A percentile compares a stretch with the other conserved stretches of the same genome.
phyloP scores from a whole-genome alignment of 2,113 vertebrate genomes.

The Mustelus asterias region DNA sequence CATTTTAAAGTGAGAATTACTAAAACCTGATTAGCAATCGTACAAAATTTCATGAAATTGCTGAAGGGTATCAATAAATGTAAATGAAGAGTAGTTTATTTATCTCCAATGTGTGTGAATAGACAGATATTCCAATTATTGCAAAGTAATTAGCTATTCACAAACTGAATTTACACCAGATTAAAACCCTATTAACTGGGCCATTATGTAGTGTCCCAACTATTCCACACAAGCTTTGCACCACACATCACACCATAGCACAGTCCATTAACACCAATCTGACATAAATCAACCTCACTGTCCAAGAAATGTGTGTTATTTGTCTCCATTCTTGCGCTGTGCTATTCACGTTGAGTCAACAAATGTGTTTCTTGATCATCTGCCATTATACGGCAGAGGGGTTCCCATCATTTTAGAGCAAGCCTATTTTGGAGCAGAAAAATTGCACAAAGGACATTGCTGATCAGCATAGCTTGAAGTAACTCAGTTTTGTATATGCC shows the following conservation, averaged over 20 bases:
- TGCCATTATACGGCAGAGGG: background rate
- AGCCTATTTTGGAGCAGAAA: background rate
- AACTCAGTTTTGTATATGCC: background rate
- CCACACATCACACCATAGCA: background rate
- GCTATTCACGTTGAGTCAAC: background rate
- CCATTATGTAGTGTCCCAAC: background rate
- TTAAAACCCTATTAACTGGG: background rate
- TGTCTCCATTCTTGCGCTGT: background rate
- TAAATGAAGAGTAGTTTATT: background rate
- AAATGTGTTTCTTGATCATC: background rate
- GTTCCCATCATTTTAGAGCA: background rate
- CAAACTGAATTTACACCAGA: background rate
- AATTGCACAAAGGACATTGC: background rate
- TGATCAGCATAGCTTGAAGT: background rate
- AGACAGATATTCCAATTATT: background rate
- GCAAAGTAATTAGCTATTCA: background rate
- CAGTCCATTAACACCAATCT: constrained; percentile 19
- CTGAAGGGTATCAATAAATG: background rate
- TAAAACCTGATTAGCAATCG: background rate
- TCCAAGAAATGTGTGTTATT: background rate
- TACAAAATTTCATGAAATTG: background rate
- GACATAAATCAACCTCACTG: constrained; percentile 15
- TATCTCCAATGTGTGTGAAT: background rate
- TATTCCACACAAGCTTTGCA: background rate
- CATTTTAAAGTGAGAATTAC: background rate